Base-by-base conservation (phyloP, 2,888 invertebrate genomes). In the Hipparchia sbordonii region DNA sequence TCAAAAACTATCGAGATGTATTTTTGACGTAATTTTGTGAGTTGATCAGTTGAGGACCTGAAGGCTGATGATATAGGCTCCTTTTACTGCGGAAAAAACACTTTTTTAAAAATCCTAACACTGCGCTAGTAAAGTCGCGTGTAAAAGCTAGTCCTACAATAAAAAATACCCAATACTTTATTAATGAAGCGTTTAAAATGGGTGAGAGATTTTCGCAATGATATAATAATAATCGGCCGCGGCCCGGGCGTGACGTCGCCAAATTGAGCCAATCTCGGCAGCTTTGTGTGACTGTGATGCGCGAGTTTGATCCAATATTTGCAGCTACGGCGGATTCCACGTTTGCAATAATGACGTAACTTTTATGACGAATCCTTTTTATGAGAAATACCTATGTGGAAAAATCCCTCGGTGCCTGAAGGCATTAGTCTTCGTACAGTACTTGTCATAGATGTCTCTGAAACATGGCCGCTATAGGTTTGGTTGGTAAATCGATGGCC, bases 251-350 rank as follows among this genome's bases (percentile, higher is more conserved):
- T 92, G 91, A 81, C 79, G 66, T 52, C 62, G n/a, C 77, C 86
- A 89, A 90, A 91, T 92, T 91, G 89, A 77, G 89, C 84, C 88
- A 92, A 91, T 92, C 81, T 67, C 71, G 77, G 76, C 85, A 88
- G 89, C 89, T 89, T 84, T 83, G 82, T 85, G 79, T 77, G 85
- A 82, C 80, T 84, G 79, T 77, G 85, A 82, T 80, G 81, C 78
- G 79, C 80, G 79, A 78, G 80, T 82, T 82, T 81, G 84, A 83
- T 85, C 85, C 87, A 88, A 89, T 90, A 85, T 89, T 90, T 89
- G 88, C 87, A 82, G 85, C 81, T 84, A 81, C 82, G 79, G 79
- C 72, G 78, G 79, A 79, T 75, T 75, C 74, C 77, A 74, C 75
- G 74, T 62, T 71, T 62, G 72, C 72, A 54, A 62, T 78, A 79